phyloP scores from a whole-genome alignment of 2,888 invertebrate genomes.

The Thereva nobilitata region DNA sequence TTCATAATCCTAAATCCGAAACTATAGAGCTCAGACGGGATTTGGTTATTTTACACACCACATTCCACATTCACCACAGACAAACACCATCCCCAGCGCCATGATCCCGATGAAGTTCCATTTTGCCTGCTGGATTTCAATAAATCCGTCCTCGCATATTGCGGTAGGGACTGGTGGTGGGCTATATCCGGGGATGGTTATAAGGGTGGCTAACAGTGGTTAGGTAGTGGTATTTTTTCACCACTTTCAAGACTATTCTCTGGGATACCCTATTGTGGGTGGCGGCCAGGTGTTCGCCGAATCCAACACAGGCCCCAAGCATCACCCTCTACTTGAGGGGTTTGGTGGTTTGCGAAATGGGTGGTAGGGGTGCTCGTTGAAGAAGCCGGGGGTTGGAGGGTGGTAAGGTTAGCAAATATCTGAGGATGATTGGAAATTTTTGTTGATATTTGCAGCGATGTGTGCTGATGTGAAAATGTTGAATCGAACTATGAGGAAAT shows the following conservation, averaged over 20 bases:
- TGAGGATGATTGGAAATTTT: slow-evolving; percentile 33
- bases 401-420: slow-evolving; percentile 24
- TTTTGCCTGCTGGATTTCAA: slow-evolving; percentile 26
- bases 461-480: slow-evolving; percentile 28
- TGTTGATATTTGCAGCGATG: slow-evolving; percentile 31
- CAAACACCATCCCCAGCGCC: background rate
- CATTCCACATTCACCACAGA: slow-evolving; percentile 16
- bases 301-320: too few species aligned
- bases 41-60: slow-evolving; percentile 32
- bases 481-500: slow-evolving; percentile 20
- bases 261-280: too few species aligned
- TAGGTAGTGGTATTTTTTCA: slow-evolving; percentile 10
- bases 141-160: slow-evolving; percentile 28
- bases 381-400: background rate
- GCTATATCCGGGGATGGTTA: background rate
- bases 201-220: background rate
- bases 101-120: slow-evolving; percentile 9
- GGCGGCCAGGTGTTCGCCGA: too few species aligned
- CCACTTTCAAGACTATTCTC: too few species aligned
- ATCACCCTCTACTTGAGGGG: too few species aligned
- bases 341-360: too few species aligned
- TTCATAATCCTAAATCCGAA: slow-evolving; percentile 15
- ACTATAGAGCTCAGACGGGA: slow-evolving; percentile 26
- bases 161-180: background rate
- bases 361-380: too few species aligned